Base-by-base conservation (phyloP, 1,140 invertebrate species). In the Drosophila baimaii region DNA sequence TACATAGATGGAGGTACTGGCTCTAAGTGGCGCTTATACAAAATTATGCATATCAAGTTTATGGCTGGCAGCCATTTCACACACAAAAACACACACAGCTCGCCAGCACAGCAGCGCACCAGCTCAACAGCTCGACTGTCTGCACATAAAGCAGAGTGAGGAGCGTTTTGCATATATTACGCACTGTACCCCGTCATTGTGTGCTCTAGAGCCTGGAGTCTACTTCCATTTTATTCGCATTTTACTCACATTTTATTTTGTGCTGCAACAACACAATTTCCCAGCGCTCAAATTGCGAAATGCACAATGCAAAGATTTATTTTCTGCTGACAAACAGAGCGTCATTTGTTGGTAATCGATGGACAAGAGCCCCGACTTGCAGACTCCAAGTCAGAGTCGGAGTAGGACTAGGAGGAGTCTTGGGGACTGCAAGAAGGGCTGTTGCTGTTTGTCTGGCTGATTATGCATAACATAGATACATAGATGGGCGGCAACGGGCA, bases 241-340 rank as follows among this genome's bases (percentile, higher is more conserved):
- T 71, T 71, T 76, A 80, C 75, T 77, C 55, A 17, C 49, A 71
- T 80, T 80, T 72, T 77, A 65, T 82, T 63, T 63, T 59, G 17
- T 57, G 63, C 73, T 77, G 69, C 80, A 69, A 9, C 77, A 29
- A 47, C 59, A 63, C 49, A 66, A 57, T 65, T 73, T 74, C 64
- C 62, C 56, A 58, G 35, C 31, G 62, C 63, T 74, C 55, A 64
- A 77, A 70, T 73, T 73, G 75, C 46, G 47, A 76, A 88, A 56
- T 88, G 82, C 83, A 89, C 84, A 88, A 89, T 88, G 84, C 80
- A 89, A 89, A 89, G 84, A 89, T 89, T 89, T 89, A 89, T 89
- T 78, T 81, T 89, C 27, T 89, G 84, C 84, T 89, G 84, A 89
- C 84, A 89, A 89, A 89, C 84, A 89, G 70, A 77, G 77, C 73